Evolutionary conservation across 2,113 vertebrate species (phyloP), one percentile per base, ranked within the genome.

Genomic region (Nothocercus julius): DNA sequence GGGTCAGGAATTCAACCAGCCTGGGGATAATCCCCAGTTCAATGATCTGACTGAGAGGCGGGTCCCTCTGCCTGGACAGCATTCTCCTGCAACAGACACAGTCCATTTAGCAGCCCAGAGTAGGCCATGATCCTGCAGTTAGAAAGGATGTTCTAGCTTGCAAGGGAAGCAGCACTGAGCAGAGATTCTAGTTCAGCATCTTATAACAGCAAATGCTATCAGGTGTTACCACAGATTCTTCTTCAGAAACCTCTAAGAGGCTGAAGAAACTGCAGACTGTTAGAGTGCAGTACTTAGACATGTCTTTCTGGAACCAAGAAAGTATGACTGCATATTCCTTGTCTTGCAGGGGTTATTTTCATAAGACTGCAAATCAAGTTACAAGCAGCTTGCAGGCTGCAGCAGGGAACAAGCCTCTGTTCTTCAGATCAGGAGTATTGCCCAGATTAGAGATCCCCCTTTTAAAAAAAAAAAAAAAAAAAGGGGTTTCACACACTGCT

Each of bases 1-100:
- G 87, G 30, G 83, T 86, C 95, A 99, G 95, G 95, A 99, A 99
- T 2, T 98, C 97, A 80, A 99, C 98, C 94, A 99, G 98, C 69
- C 95, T 97, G 13, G 97, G 96, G 30, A 99, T 96, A 74, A 99
- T 96, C 7, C 99, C 98, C 4, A 98, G 97, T 11, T 98, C 96
- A 1, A 99, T 97, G 18, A 99, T 92, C 91, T 98, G 92, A 36
- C 97, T 98, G 79, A 99, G 92, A 13, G 99, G 98, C 20, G 99
- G 98, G 72, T 98, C 97, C 78, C 85, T 97, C 77, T 98, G 98
- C 49, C 85, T 98, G n/a, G 99, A 99, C 18, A 99, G 96, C 85
- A 99, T 85, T 87, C 96, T 99, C 95, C 99, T 99, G 95, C 38
- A 40, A 16, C 51, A 93, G n/a, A 63, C 34, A 79, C 25, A 86